Conservation (phyloP, 2,888 invertebrate genomes). For the Calameuta filiformis region DNA sequence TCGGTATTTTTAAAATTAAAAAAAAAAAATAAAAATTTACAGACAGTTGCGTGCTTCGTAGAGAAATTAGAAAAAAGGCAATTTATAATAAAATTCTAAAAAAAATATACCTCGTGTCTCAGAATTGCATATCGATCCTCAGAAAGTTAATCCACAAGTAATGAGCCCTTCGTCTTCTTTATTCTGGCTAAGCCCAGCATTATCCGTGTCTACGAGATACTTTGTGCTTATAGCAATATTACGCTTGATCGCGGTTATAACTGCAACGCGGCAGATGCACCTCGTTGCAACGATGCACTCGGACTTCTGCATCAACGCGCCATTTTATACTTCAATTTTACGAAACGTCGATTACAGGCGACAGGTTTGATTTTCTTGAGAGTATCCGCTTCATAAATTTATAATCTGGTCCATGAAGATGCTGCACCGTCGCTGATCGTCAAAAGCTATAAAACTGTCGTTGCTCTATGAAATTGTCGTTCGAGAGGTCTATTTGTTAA, state of each 20-base stretch:
- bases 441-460: not conserved
- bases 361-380: not conserved
- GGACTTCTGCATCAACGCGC: not conserved
- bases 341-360: not conserved
- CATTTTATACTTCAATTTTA: not conserved
- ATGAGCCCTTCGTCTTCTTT: slow-evolving; percentile 36
- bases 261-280: not conserved
- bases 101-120: not conserved
- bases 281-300: not conserved
- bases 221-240: not conserved
- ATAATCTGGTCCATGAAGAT: not conserved
- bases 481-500: not conserved
- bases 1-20: too few species aligned
- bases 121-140: not conserved
- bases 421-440: not conserved
- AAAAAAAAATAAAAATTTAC: too few species aligned
- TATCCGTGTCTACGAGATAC: slow-evolving; percentile 31
- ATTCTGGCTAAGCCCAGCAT: slow-evolving; percentile 42
- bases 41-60: not conserved
- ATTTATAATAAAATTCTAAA: not conserved
- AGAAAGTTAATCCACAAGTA: slow-evolving; percentile 47
- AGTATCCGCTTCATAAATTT: not conserved
- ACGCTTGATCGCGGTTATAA: not conserved
- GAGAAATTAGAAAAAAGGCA: not conserved
- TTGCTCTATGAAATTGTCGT: slow-evolving; percentile 3